These are phyloP conservation scores for Sepioteuthis lessoniana DNA, from an alignment of 2,888 invertebrate species.

Conservation along the genomic window DNA sequence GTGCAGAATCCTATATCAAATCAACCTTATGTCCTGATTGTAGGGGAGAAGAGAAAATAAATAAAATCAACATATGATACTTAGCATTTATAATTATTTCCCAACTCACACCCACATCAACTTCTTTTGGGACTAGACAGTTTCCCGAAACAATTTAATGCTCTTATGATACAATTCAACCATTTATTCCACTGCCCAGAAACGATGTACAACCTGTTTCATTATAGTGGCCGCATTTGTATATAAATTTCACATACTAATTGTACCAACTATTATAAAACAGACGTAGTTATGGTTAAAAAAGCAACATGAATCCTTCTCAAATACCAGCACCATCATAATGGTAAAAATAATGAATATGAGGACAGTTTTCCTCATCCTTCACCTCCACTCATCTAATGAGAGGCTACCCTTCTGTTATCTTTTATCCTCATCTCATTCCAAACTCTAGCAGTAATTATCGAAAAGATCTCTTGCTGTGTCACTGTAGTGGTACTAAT, in stretches of 20 bases:
- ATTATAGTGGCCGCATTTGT: too few species aligned
- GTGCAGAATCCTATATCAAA: neutral
- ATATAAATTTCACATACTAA: too few species aligned
- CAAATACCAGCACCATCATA: neutral
- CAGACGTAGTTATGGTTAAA: too few species aligned
- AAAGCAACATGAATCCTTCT: too few species aligned
- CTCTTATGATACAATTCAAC: neutral
- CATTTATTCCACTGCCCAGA: neutral
- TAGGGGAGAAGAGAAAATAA: neutral
- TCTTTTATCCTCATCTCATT: neutral
- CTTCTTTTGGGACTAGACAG: too few species aligned
- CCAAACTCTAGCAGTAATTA: slow-evolving; percentile 4
- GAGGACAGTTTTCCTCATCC: neutral
- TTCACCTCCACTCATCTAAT: neutral
- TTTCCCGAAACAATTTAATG: neutral
- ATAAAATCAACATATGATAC: too few species aligned
- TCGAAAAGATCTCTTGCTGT: neutral
- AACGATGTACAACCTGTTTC: neutral
- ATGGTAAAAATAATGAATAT: neutral
- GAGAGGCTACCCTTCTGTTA: neutral
- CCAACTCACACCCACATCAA: too few species aligned
- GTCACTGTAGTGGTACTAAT: neutral
- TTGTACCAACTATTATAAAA: too few species aligned
- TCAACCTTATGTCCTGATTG: neutral
- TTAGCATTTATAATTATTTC: too few species aligned